Conservation (phyloP, 2,888 invertebrate genomes). For the Cataglyphis rosenhaueri region DNA sequence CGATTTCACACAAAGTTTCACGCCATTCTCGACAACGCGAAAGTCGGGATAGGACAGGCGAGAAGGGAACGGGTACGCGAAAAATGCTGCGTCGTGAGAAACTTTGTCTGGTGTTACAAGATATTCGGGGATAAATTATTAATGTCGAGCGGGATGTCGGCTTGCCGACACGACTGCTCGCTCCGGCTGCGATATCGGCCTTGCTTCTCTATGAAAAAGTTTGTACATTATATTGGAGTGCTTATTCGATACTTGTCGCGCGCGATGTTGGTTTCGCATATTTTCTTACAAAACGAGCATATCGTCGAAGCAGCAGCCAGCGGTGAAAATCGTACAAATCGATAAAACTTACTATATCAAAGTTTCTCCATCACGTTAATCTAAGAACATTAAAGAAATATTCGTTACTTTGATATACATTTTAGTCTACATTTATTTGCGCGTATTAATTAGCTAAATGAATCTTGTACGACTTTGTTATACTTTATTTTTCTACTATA, state of each 20-base stretch:
- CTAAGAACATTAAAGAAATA: constrained; percentile 34
- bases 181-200: constrained; percentile 14
- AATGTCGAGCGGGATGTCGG: constrained; percentile 17
- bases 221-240: constrained; percentile 39
- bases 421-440: constrained; percentile 15
- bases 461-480: constrained; percentile 9
- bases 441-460: constrained; percentile 9
- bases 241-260: constrained; percentile 27
- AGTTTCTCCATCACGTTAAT: constrained; percentile 43
- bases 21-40: neutral
- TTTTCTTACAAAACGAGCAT: constrained; percentile 21
- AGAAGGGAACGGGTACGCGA: constrained; percentile 1
- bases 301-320: neutral
- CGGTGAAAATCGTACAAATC: constrained; percentile 62
- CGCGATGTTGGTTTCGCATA: constrained; percentile 19
- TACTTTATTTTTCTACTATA: constrained; percentile 20
- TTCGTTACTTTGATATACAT: constrained; percentile 8
- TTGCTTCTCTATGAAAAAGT: constrained; percentile 32
- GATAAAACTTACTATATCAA: constrained; percentile 60
- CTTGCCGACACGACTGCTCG: constrained; percentile 16
- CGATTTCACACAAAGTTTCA: constrained; percentile 1
- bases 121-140: constrained; percentile 49
- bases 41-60: constrained; percentile 1
- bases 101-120: constrained; percentile 22
- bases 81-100: constrained; percentile 19